Base-by-base conservation (phyloP, 2,888 invertebrate genomes). In the Diarsia brunnea region DNA sequence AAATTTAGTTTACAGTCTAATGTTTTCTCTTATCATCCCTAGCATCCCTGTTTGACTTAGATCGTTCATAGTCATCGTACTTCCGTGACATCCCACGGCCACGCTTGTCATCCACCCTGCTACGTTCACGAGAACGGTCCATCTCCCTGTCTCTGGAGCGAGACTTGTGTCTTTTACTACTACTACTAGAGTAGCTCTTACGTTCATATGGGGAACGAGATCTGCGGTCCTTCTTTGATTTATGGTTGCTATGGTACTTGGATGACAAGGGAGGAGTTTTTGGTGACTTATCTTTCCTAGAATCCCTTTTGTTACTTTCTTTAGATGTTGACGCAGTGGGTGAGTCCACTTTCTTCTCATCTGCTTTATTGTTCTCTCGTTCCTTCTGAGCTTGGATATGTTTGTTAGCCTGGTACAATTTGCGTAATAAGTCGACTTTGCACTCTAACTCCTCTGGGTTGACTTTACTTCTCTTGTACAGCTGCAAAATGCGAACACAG, bases 381-480 rank as follows among this genome's bases (percentile, higher is more conserved):
- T 96, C 96, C 78, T 93, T 95, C 69, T 94, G 94, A 21, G 94
- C 94, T 85, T 95, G 94, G 4, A 94, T 93, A 24, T 95, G 92
- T 74, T 95, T 96, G 69, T 97, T 97, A 0, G 96, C 96, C 91
- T 96, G 96, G 78, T 96, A 96, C 10, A 96, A 89, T 85, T 93
- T 94, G 61, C 93, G 91, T 43, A 96, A 88, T 12, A 90, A 71
- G 14, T 97, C 97, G 1, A 97, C 94, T 89, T 96, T 96, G 58
- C 82, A 89, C 79, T 97, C 97, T 55, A 97, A 86, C 58, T 96
- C 96, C 51, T 97, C 97, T 0, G 97, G 95, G 84, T 97, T 97
- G 61, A 98, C 98, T 97, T 99, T 99, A 5, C 98, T 95, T 72
- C 99, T 97, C 76, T 97, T 98, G 92, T 99, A 99, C 1, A 99